Conservation (phyloP, 2,113 vertebrate genomes). For the Coracopsis vasa region DNA sequence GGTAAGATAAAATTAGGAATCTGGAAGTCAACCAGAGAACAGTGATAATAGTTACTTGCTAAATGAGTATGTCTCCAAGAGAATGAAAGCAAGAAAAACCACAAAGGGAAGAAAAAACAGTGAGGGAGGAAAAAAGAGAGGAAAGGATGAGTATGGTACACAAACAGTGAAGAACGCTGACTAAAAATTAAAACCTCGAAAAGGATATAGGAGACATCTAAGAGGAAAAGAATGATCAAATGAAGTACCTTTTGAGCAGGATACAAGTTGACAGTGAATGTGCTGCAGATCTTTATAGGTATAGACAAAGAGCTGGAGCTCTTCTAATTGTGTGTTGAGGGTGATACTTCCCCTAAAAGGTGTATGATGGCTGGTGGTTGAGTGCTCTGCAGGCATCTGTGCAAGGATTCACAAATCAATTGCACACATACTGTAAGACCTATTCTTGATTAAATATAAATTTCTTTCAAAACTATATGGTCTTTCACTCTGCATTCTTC, state of each 20-base stretch:
- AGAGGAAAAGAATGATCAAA: not conserved
- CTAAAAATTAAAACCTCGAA: not conserved
- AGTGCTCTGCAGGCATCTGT: not conserved
- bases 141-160: not conserved
- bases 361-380: fast-evolving
- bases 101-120: not conserved
- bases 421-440: not conserved
- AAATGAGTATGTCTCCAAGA: not conserved
- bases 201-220: not conserved
- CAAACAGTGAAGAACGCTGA: not conserved
- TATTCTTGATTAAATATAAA: not conserved
- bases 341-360: not conserved
- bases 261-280: not conserved
- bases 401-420: not conserved
- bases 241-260: not conserved
- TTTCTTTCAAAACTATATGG: not conserved
- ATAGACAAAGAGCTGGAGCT: not conserved
- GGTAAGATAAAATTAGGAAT: not conserved
- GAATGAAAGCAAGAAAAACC: not conserved
- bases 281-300: not conserved
- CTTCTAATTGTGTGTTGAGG: not conserved
- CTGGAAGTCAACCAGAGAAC: not conserved
- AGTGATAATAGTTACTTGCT: not conserved
- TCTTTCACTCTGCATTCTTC: not conserved
- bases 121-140: not conserved